phyloP scores from a whole-genome alignment of 2,113 vertebrate genomes.

The Mugil cephalus region DNA sequence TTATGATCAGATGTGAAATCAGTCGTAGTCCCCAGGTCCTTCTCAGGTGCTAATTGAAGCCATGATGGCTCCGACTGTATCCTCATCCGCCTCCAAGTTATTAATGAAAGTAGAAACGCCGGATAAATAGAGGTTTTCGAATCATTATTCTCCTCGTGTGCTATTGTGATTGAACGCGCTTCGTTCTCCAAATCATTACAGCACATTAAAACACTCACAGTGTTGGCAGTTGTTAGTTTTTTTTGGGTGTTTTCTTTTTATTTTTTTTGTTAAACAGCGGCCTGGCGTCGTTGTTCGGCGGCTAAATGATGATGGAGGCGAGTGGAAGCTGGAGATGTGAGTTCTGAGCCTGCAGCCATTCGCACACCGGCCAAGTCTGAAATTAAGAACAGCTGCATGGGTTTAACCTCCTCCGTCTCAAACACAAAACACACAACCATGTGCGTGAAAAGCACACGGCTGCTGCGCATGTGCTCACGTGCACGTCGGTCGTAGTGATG shows the following conservation, averaged over 20 bases:
- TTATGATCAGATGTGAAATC: conserved; percentile 64
- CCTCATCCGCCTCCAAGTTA: conserved; percentile 42
- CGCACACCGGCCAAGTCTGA: conserved; percentile 62
- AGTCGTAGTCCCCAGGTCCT: conserved; percentile 27
- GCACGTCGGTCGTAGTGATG: no score
- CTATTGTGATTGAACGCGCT: conserved; percentile 39
- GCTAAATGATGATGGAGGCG: conserved; percentile 70
- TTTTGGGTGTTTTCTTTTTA: no score
- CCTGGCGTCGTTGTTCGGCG: conserved; percentile 52
- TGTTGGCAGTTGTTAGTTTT: conserved; percentile 59
- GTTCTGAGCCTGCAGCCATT: conserved; percentile 63
- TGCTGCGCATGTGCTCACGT: not conserved
- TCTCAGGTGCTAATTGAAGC: conserved; percentile 61
- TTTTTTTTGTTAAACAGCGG: conserved; percentile 50
- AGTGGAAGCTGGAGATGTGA: conserved; percentile 60
- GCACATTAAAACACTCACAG: conserved; percentile 56
- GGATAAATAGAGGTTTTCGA: conserved; percentile 29
- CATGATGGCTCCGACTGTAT: conserved; percentile 33
- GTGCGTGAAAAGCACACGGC: conserved; percentile 7
- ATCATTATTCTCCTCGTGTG: conserved; percentile 26
- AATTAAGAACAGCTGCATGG: conserved; percentile 74
- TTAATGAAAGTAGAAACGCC: conserved; percentile 29
- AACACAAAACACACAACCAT: no score
- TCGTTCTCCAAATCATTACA: conserved; percentile 44
- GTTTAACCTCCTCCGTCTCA: conserved; percentile 53